Conservation (phyloP, 2,888 invertebrate genomes). For the Drosophila imparisetae region DNA sequence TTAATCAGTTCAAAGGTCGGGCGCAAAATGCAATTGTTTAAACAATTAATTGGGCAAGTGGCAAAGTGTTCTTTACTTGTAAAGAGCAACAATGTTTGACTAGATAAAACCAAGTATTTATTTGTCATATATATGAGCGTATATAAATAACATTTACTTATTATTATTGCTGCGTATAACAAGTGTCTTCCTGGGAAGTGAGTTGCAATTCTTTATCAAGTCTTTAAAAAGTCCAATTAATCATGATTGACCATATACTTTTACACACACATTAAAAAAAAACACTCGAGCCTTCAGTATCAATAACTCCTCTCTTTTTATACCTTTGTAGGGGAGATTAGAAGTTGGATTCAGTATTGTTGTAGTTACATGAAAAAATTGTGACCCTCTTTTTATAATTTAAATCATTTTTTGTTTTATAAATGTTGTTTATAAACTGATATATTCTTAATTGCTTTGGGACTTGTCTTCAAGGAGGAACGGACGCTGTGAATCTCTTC, state of each 20-base stretch:
- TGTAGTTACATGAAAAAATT: background rate
- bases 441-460: background rate
- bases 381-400: background rate
- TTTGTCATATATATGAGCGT: background rate
- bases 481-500: too few species aligned
- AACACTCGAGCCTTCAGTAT: background rate
- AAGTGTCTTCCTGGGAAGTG: background rate
- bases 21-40: conserved; percentile 36
- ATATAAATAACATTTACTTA: background rate
- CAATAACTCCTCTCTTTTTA: background rate
- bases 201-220: background rate
- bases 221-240: background rate
- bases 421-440: background rate
- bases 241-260: background rate
- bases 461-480: background rate
- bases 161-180: background rate
- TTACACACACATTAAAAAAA: background rate
- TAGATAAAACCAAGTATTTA: background rate
- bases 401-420: background rate
- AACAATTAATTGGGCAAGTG: conserved; percentile 31
- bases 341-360: background rate
- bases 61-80: too few species aligned
- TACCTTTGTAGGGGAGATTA: background rate
- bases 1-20: conserved; percentile 72
- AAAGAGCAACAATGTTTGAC: background rate